A percentile compares a stretch with the other conserved stretches of the same genome.
phyloP scores from a whole-genome alignment of 2,113 vertebrate species.

The Drymodes brunneopygia region DNA sequence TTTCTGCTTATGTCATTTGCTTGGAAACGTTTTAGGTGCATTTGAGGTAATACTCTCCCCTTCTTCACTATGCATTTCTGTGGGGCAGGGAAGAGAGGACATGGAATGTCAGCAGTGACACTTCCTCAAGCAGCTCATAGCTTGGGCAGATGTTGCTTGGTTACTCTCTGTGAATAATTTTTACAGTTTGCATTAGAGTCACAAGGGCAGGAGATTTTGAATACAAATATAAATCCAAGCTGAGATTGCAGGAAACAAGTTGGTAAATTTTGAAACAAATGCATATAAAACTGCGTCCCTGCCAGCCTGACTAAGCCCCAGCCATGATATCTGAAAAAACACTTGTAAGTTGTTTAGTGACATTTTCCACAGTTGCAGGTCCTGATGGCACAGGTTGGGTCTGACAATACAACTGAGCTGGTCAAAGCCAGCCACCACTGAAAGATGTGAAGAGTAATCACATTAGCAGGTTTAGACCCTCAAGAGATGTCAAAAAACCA shows the following conservation, averaged over 20 bases:
- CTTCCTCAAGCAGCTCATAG: not conserved
- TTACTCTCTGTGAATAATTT: not conserved
- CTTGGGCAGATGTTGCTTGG: not conserved
- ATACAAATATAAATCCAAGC: not conserved
- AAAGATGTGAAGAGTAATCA: not conserved
- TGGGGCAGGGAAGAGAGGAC: not conserved
- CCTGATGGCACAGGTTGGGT: not conserved
- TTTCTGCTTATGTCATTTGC: not conserved
- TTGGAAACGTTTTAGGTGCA: not conserved
- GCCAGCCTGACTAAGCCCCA: not conserved
- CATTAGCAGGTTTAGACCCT: not conserved
- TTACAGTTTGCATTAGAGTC: not conserved
- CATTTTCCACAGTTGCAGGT: not conserved
- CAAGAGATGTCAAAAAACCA: not conserved
- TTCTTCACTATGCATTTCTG: not conserved
- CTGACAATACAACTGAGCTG: not conserved
- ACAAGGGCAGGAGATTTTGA: not conserved
- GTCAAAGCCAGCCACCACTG: not conserved
- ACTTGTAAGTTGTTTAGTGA: not conserved
- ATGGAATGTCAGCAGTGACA: accelerated
- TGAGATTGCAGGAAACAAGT: not conserved
- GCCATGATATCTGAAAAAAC: not conserved
- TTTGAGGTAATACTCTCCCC: not conserved
- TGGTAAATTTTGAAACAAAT: not conserved
- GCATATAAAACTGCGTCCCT: not conserved